phyloP scores from a whole-genome alignment of 2,888 invertebrate genomes.

The Protodeltote pygarga region DNA sequence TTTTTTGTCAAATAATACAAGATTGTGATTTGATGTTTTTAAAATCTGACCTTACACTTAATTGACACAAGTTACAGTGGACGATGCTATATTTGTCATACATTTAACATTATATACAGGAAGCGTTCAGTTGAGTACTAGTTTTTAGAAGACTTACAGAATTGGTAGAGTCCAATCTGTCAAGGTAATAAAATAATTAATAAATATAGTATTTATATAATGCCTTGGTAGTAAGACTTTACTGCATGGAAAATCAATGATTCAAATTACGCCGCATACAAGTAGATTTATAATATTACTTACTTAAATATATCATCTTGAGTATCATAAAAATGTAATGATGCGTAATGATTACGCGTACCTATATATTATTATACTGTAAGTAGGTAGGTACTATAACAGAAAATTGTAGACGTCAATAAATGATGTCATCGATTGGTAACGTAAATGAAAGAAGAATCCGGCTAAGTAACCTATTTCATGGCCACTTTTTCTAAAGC shows the following conservation, averaged over 20 bases:
- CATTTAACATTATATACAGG: constrained; percentile 76
- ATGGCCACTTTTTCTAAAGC: constrained; percentile 79
- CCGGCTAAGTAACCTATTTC: constrained; percentile 78
- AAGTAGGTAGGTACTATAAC: constrained; percentile 60
- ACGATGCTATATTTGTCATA: constrained; percentile 69
- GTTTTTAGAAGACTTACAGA: too few relatives aligned
- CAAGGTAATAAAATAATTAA: constrained; percentile 76
- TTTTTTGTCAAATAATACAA: constrained; percentile 9
- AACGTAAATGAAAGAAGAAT: constrained; percentile 71
- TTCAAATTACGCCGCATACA: too few relatives aligned
- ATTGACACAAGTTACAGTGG: constrained; percentile 65
- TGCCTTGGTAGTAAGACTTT: too few relatives aligned
- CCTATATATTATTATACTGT: constrained; percentile 38
- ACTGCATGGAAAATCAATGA: too few relatives aligned
- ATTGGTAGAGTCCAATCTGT: constrained; percentile 61
- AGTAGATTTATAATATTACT: too few relatives aligned
- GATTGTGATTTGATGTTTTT: constrained; percentile 35
- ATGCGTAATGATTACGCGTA: constrained; percentile 31
- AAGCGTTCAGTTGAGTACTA: constrained; percentile 61
- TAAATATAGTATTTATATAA: too few relatives aligned
- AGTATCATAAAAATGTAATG: background rate
- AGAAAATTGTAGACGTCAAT: constrained; percentile 70
- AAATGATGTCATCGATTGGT: constrained; percentile 80
- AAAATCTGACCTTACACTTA: constrained; percentile 67
- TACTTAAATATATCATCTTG: too few relatives aligned